Evolutionary conservation across 2,888 invertebrate species (phyloP).

Genomic region (Coenonympha arcania): DNA sequence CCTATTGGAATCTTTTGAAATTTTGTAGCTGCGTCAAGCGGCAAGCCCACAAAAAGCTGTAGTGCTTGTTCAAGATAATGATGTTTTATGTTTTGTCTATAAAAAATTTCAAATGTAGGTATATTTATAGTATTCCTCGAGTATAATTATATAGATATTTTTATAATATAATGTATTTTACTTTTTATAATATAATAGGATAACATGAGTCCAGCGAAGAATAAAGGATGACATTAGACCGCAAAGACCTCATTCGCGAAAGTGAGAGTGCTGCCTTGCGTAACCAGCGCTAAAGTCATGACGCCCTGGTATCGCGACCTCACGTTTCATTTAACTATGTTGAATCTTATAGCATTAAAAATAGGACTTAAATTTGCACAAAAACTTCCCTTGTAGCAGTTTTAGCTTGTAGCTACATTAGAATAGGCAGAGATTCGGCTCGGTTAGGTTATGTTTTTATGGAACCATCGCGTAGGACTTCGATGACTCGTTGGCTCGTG

Average conservation of each 20-base stretch:
- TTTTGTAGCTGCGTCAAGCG: too few species aligned
- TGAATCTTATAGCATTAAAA: background rate
- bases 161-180: slow-evolving; percentile 21
- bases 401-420: too few species aligned
- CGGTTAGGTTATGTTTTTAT: slow-evolving; percentile 24
- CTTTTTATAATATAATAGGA: slow-evolving; percentile 39
- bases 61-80: too few species aligned
- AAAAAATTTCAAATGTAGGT: too few species aligned
- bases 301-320: slow-evolving; percentile 13
- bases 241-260: slow-evolving; percentile 54
- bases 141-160: too few species aligned
- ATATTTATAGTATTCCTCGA: too few species aligned
- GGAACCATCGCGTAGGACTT: slow-evolving; percentile 24
- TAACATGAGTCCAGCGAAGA: slow-evolving; percentile 40
- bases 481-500: slow-evolving; percentile 26
- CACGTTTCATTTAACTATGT: background rate
- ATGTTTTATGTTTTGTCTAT: too few species aligned
- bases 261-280: slow-evolving; percentile 68
- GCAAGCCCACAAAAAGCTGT: too few species aligned
- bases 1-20: too few species aligned
- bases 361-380: slow-evolving; percentile 1
- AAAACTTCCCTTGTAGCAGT: background rate
- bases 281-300: slow-evolving; percentile 38
- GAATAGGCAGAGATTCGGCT: slow-evolving; percentile 22
- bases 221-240: slow-evolving; percentile 47